Evolutionary conservation across 2,797 vertebrate species (phyloP).

Genomic region (Myotis pilosus): DNA sequence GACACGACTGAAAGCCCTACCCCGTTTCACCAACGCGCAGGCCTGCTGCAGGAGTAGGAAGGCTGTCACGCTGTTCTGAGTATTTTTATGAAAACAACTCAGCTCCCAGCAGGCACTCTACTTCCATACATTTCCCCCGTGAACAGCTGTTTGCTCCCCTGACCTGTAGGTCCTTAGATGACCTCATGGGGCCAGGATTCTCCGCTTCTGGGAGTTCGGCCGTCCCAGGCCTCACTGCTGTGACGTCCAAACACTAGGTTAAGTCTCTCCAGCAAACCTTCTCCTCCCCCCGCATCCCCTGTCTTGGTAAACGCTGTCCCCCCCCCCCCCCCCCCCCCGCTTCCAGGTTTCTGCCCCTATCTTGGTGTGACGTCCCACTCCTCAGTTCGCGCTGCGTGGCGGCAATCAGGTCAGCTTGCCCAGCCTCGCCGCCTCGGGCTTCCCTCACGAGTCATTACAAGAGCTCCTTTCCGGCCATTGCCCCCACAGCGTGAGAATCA

Average conservation of each 20-base stretch:
- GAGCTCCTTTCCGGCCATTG: not conserved
- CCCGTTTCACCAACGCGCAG: not conserved
- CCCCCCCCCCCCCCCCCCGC: not conserved
- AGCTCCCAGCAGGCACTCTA: not conserved
- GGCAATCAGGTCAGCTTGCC: not conserved
- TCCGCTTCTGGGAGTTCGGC: not conserved
- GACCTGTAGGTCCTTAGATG: not conserved
- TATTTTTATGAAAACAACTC: not conserved
- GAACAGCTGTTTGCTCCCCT: not conserved
- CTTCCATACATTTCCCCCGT: not conserved
- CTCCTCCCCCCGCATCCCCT: not conserved
- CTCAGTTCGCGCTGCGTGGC: not conserved
- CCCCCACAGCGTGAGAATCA: not conserved
- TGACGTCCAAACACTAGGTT: not conserved
- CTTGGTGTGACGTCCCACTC: not conserved
- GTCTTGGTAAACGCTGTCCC: not conserved
- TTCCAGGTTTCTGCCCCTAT: not conserved
- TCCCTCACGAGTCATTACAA: not conserved
- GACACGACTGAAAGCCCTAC: not conserved
- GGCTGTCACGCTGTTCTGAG: not conserved
- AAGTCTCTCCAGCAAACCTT: not conserved
- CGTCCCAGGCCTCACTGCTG: not conserved
- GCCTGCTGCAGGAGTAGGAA: not conserved
- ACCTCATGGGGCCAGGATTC: not conserved
- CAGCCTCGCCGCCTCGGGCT: not conserved